Percentiles rank a stretch among this genome's conserved stretches.
Evolutionary conservation across 2,888 invertebrate species (phyloP).

Genomic region (Arge pagana): DNA sequence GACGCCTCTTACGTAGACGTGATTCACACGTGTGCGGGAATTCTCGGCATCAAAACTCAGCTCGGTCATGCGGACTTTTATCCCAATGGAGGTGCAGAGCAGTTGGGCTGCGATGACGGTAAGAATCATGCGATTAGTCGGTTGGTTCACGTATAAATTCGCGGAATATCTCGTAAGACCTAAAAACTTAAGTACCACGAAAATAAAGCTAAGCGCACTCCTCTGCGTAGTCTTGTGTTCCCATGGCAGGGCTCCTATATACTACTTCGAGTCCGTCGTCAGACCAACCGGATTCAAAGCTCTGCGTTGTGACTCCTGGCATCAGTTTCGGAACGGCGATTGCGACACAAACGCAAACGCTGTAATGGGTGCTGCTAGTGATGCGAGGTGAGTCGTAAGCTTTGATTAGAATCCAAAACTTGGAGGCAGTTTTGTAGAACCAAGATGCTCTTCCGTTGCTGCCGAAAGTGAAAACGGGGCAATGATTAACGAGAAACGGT

Average conservation of each 20-base stretch:
- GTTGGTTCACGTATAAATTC: too few relatives aligned
- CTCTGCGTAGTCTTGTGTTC: conserved; percentile 26
- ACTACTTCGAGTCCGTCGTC: conserved; percentile 27
- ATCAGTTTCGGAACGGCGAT: conserved; percentile 20
- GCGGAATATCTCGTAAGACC: too few relatives aligned
- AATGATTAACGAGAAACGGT: too few relatives aligned
- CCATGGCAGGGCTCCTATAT: conserved; percentile 28
- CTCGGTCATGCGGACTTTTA: conserved; percentile 34
- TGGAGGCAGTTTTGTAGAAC: background rate
- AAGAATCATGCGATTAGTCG: too few relatives aligned
- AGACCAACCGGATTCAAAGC: conserved; percentile 23
- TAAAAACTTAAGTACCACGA: too few relatives aligned
- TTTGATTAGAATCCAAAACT: background rate
- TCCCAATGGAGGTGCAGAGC: conserved; percentile 31
- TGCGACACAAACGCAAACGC: conserved; percentile 19
- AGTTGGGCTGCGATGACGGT: conserved; percentile 27
- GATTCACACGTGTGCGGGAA: conserved; percentile 36
- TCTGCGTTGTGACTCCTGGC: conserved; percentile 24
- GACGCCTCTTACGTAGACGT: conserved; percentile 34
- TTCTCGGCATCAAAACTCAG: conserved; percentile 34
- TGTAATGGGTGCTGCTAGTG: conserved; percentile 31
- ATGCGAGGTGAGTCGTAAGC: conserved; percentile 12
- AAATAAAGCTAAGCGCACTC: too few relatives aligned
- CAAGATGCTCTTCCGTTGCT: too few relatives aligned
- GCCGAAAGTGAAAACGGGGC: too few relatives aligned